These are phyloP conservation scores for Epinotia bilunana DNA, from an alignment of 2,888 invertebrate species.

Conservation along the genomic window DNA sequence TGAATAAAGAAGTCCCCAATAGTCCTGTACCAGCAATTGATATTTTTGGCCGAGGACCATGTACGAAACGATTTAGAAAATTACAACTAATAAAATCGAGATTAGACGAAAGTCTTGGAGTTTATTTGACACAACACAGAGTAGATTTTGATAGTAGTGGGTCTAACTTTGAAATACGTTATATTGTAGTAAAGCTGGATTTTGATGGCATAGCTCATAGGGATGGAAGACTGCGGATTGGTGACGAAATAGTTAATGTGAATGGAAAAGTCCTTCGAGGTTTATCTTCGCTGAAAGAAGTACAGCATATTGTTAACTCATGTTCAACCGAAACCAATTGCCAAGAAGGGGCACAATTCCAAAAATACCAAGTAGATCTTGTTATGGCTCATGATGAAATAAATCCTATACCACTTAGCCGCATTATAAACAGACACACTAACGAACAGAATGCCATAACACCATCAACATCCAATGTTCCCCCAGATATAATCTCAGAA, in stretches of 20 bases:
- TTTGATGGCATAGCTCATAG: conserved; percentile 88
- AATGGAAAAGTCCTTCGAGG: conserved; percentile 92
- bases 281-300: conserved; percentile 87
- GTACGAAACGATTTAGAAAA: conserved; percentile 85
- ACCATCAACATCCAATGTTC: conserved; percentile 61
- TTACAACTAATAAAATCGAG: conserved; percentile 87
- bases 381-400: conserved; percentile 87
- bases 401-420: conserved; percentile 80
- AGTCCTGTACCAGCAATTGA: conserved; percentile 67
- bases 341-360: conserved; percentile 71
- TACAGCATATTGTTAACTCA: conserved; percentile 84
- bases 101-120: conserved; percentile 88
- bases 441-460: conserved; percentile 61
- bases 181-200: conserved; percentile 86
- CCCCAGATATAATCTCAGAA: conserved; percentile 80
- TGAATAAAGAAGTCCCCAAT: conserved; percentile 65
- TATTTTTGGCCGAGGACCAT: conserved; percentile 84
- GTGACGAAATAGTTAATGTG: conserved; percentile 95
- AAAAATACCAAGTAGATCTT: conserved; percentile 84
- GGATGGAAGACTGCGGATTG: conserved; percentile 91
- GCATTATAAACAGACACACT: conserved; percentile 73
- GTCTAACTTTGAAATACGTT: conserved; percentile 85
- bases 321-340: conserved; percentile 77
- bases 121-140: conserved; percentile 88
- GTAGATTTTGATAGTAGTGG: conserved; percentile 80